Percentiles rank a stretch among this genome's conserved stretches.
Conservation (phyloP, 2,113 vertebrate species). For the Rhipidura dahli region DNA sequence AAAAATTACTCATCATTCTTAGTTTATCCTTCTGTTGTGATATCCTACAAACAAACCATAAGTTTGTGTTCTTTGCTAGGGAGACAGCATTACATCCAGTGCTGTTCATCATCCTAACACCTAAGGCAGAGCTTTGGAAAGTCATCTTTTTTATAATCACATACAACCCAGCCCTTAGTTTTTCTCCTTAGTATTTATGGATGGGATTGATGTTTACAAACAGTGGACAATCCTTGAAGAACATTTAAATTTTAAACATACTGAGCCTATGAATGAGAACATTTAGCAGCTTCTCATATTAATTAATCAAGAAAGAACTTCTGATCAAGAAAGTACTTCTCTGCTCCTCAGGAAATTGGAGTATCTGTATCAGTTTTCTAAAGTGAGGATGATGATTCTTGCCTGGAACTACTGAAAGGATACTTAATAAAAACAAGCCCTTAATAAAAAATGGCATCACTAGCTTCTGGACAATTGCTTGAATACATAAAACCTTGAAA, state of each 20-base stretch:
- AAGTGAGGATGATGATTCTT: not conserved
- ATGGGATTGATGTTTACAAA: not conserved
- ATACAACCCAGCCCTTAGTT: not conserved
- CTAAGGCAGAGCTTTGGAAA: not conserved
- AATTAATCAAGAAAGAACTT: not conserved
- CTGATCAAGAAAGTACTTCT: not conserved
- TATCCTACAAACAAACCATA: not conserved
- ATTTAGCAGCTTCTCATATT: not conserved
- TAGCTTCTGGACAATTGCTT: not conserved
- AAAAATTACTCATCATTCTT: not conserved
- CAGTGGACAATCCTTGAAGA: not conserved
- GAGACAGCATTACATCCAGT: not conserved
- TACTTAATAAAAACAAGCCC: not conserved
- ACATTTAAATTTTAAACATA: not conserved
- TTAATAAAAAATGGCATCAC: not conserved
- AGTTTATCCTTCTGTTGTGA: not conserved
- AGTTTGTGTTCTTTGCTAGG: not conserved
- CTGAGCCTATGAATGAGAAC: not conserved
- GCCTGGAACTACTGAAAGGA: not conserved
- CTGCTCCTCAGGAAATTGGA: not conserved
- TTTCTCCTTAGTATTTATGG: accelerated
- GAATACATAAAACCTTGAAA: not conserved
- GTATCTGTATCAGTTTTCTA: not conserved
- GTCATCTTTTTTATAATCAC: not conserved
- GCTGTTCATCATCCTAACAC: not conserved